phyloP scores from a whole-genome alignment of 2,888 invertebrate genomes.

The Litoditis marina region DNA sequence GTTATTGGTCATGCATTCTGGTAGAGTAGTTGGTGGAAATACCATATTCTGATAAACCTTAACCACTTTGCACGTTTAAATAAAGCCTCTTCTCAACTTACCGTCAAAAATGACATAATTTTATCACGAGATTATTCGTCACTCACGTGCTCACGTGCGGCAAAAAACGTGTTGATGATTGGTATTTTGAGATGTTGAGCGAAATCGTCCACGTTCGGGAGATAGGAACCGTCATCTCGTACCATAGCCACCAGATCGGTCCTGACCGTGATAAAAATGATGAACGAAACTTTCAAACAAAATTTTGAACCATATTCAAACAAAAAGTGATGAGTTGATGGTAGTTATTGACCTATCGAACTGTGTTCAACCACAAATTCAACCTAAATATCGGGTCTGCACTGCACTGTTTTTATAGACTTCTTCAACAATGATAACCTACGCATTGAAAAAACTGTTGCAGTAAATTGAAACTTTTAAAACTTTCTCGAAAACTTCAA shows the following conservation, averaged over 20 bases:
- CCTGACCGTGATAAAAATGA: conserved; percentile 26
- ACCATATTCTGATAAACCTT: too few species aligned
- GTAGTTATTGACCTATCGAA: too few species aligned
- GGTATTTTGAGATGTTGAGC: conserved; percentile 46
- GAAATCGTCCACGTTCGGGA: conserved; percentile 53
- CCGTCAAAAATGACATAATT: neutral
- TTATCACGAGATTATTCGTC: neutral
- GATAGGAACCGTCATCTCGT: conserved; percentile 46
- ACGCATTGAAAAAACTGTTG: too few species aligned
- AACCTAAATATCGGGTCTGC: too few species aligned
- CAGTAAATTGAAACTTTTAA: too few species aligned
- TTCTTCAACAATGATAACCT: too few species aligned
- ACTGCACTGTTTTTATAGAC: neutral
- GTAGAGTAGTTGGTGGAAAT: too few species aligned
- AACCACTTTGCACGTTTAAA: too few species aligned
- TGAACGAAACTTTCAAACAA: neutral
- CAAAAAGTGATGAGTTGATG: too few species aligned
- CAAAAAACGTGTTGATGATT: conserved; percentile 48
- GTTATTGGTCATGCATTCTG: neutral
- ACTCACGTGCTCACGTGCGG: conserved; percentile 19
- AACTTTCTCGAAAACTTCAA: too few species aligned
- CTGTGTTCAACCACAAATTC: too few species aligned
- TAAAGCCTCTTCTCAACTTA: too few species aligned
- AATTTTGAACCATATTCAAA: neutral
- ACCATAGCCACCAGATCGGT: conserved; percentile 52